Percentiles rank a stretch among this genome's conserved stretches.
These are phyloP conservation scores for Spodoptera picta DNA, from an alignment of 2,888 invertebrate genomes.

Conservation along the genomic window DNA sequence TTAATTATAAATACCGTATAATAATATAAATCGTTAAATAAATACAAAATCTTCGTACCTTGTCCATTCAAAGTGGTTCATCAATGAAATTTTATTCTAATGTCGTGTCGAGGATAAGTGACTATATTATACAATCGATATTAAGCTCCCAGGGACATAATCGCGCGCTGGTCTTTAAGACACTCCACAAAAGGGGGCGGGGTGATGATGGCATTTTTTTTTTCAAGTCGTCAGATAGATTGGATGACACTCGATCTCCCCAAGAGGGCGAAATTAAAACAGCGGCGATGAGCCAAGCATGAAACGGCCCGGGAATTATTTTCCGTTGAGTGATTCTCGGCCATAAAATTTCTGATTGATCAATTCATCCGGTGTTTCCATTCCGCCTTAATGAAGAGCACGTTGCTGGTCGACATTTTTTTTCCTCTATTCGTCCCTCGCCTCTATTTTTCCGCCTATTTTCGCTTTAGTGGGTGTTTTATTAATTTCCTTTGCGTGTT, in stretches of 20 bases:
- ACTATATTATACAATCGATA: conserved; percentile 66
- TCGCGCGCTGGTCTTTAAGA: conserved; percentile 73
- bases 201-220: conserved; percentile 73
- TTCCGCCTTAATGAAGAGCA: conserved; percentile 85
- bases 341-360: conserved; percentile 89
- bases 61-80: not conserved
- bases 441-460: conserved; percentile 85
- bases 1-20: too few relatives aligned
- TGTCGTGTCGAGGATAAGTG: conserved; percentile 28
- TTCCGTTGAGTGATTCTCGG: conserved; percentile 88
- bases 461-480: conserved; percentile 86
- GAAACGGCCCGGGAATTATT: conserved; percentile 85
- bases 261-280: conserved; percentile 87
- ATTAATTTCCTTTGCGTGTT: conserved; percentile 79
- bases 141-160: conserved; percentile 79
- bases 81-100: not conserved
- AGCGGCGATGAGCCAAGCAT: conserved; percentile 85
- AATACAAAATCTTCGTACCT: too few relatives aligned
- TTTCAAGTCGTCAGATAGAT: conserved; percentile 86
- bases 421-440: conserved; percentile 65
- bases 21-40: too few relatives aligned
- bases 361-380: conserved; percentile 87
- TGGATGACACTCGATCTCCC: conserved; percentile 89
- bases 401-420: conserved; percentile 80
- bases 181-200: conserved; percentile 58